Percentiles rank a stretch among this genome's conserved stretches.
Conservation (phyloP, 2,888 invertebrate genomes). For the Alloplasta piceator region DNA sequence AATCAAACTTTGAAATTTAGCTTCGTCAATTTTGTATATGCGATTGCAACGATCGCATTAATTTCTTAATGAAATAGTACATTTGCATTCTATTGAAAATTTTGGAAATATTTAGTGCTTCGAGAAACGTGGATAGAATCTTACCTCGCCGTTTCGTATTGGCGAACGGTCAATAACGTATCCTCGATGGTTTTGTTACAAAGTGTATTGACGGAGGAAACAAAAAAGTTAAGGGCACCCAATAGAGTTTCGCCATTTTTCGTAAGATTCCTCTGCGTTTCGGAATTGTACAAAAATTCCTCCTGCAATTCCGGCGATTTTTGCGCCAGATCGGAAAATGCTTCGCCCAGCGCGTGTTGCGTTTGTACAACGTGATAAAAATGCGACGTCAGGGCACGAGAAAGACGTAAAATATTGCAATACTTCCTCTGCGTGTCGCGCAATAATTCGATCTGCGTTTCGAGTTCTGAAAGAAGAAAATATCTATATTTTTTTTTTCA, state of each 20-base stretch:
- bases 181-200: constrained; percentile 99
- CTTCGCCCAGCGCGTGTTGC: constrained; percentile 95
- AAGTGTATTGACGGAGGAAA: constrained; percentile 96
- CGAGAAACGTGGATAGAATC: constrained; percentile 67
- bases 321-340: constrained; percentile 97
- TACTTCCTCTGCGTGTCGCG: constrained; percentile 98
- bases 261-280: constrained; percentile 96
- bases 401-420: constrained; percentile 92
- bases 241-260: constrained; percentile 97
- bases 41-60: no score
- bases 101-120: background rate
- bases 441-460: constrained; percentile 95
- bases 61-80: no score
- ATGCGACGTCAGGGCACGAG: constrained; percentile 93
- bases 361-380: constrained; percentile 94
- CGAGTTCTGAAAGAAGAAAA: constrained; percentile 88
- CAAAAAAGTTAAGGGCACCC: constrained; percentile 97
- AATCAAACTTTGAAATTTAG: no score
- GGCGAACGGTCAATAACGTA: constrained; percentile 90
- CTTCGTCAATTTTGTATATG: no score
- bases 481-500: no score
- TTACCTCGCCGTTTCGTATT: constrained; percentile 91
- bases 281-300: constrained; percentile 97
- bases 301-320: constrained; percentile 98
- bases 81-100: no score